These are phyloP conservation scores for Alloscopus bannaensis DNA, from an alignment of 2,888 invertebrate species.

Conservation along the genomic window DNA sequence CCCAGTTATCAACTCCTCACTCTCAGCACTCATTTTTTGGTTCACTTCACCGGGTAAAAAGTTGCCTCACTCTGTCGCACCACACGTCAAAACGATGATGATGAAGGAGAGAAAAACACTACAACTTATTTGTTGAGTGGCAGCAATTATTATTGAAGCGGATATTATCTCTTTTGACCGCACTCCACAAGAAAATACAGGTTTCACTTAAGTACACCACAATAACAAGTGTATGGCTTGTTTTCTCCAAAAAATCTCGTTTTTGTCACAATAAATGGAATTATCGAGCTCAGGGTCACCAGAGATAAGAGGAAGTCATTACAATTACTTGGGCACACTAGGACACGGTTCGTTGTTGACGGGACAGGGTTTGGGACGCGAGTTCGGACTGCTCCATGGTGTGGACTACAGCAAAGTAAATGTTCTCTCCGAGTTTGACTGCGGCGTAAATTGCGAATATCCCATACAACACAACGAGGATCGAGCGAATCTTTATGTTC, in stretches of 20 bases:
- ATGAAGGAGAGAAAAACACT: no score
- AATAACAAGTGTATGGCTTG: background rate
- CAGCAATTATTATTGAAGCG: no score
- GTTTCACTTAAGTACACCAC: background rate
- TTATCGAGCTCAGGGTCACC: background rate
- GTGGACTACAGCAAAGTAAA: slow-evolving; percentile 38
- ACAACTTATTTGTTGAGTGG: no score
- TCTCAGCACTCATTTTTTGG: slow-evolving; percentile 45
- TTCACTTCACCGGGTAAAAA: no score
- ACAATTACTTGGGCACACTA: background rate
- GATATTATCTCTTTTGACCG: no score
- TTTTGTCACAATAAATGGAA: background rate
- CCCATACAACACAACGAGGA: slow-evolving; percentile 52
- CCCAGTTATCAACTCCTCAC: slow-evolving; percentile 38
- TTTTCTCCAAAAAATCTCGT: no score
- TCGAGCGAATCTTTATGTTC: slow-evolving; percentile 53
- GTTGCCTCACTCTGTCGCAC: background rate
- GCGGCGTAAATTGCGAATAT: slow-evolving; percentile 53
- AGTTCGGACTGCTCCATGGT: slow-evolving; percentile 32
- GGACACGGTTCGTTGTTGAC: background rate
- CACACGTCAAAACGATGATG: no score
- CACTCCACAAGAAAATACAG: background rate
- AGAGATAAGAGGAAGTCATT: background rate
- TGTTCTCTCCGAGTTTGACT: slow-evolving; percentile 50
- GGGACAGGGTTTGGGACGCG: background rate